A percentile compares a stretch with the other conserved stretches of the same genome.
phyloP scores from a whole-genome alignment of 64 coral and sea anemone genomes.

The Orbicella faveolata region DNA sequence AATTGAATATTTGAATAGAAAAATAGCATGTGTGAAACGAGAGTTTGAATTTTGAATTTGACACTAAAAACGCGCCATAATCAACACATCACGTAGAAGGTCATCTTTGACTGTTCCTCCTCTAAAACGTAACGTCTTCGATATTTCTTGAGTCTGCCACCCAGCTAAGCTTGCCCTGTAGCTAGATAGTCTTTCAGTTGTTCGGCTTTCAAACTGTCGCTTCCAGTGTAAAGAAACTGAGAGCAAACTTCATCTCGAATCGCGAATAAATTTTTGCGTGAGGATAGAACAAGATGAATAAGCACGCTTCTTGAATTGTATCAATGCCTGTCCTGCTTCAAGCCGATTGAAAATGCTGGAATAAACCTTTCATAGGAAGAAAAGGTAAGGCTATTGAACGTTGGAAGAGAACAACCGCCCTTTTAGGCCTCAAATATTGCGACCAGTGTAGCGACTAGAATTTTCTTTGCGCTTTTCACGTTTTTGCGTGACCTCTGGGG shows the following conservation, averaged over 20 bases:
- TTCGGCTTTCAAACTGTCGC: slow-evolving; percentile 45
- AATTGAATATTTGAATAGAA: too few relatives aligned
- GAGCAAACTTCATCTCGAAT: slow-evolving; percentile 1
- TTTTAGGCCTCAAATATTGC: too few relatives aligned
- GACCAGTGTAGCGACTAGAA: too few relatives aligned
- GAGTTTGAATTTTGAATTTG: too few relatives aligned
- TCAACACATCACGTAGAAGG: too few relatives aligned
- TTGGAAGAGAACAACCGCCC: too few relatives aligned
- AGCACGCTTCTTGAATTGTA: background rate
- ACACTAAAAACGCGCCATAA: too few relatives aligned
- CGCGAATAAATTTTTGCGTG: background rate
- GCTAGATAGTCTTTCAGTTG: slow-evolving; percentile 38
- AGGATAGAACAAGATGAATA: background rate
- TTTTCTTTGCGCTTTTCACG: too few relatives aligned
- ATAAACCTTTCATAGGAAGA: background rate
- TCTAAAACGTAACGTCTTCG: slow-evolving; percentile 3
- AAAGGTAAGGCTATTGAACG: background rate
- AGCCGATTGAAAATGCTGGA: background rate
- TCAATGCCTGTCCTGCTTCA: background rate
- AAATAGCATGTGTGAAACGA: too few relatives aligned
- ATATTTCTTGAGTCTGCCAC: slow-evolving; percentile 22
- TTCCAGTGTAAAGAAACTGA: slow-evolving; percentile 32
- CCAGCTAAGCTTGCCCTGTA: slow-evolving; percentile 31
- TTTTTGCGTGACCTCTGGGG: too few relatives aligned
- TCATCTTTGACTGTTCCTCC: too few relatives aligned